These are phyloP conservation scores for Drosophila incognita DNA, from an alignment of 2,888 invertebrate genomes.

Conservation along the genomic window DNA sequence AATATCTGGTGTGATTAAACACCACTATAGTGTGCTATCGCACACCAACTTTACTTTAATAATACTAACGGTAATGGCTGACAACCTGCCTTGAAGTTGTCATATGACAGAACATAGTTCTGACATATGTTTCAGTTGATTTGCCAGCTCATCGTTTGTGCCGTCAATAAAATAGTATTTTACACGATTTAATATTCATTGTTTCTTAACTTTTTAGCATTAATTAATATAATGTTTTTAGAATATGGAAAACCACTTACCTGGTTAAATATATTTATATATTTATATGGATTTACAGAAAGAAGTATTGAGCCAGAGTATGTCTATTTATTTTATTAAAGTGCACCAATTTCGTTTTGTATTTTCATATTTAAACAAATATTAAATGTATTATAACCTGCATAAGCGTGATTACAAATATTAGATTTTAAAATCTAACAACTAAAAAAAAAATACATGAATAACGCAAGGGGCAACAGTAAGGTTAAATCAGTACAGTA, in stretches of 20 bases:
- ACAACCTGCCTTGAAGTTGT: too few relatives aligned
- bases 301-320: constrained; percentile 96
- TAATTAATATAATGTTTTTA: background rate
- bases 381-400: background rate
- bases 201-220: background rate
- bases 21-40: too few relatives aligned
- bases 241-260: constrained; percentile 87
- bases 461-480: too few relatives aligned
- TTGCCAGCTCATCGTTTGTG: too few relatives aligned
- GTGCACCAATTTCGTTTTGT: constrained; percentile 23
- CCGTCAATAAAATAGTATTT: too few relatives aligned
- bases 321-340: constrained; percentile 87
- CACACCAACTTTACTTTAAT: too few relatives aligned
- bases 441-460: background rate
- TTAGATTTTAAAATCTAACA: background rate
- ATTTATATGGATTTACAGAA: constrained; percentile 97
- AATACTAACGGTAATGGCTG: too few relatives aligned
- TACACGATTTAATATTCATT: background rate
- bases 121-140: too few relatives aligned
- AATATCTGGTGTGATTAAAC: too few relatives aligned
- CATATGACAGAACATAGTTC: too few relatives aligned
- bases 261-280: constrained; percentile 94
- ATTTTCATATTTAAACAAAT: background rate
- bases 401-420: background rate
- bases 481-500: too few relatives aligned